phyloP scores from a whole-genome alignment of 37 sponge, comb jelly and placozoan genomes.

The Agelas oroides region DNA sequence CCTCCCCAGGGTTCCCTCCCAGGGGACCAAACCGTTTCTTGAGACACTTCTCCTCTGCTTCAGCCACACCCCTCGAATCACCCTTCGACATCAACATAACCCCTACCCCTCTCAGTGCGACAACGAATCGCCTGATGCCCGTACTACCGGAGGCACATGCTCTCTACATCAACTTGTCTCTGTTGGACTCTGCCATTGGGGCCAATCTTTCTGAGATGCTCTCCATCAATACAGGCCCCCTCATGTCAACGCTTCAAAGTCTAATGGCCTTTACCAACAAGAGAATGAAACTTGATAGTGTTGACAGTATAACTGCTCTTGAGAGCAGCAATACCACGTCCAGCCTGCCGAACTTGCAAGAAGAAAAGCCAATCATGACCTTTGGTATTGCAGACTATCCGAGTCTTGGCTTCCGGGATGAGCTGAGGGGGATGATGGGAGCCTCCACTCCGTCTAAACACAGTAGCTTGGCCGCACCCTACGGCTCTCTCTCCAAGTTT shows the following conservation, averaged over 20 bases:
- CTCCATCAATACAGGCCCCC: slow-evolving; percentile 20
- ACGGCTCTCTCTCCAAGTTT: slow-evolving; percentile 28
- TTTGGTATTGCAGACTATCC: slow-evolving; percentile 69
- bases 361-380: slow-evolving; percentile 72
- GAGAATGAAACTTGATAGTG: slow-evolving; percentile 64
- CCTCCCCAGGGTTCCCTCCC: slow-evolving; percentile 49
- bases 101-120: slow-evolving; percentile 65
- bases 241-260: slow-evolving; percentile 33
- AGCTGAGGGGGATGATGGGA: slow-evolving; percentile 2
- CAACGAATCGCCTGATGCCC: slow-evolving; percentile 58
- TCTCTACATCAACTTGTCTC: slow-evolving; percentile 63
- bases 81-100: slow-evolving; percentile 61
- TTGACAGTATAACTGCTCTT: slow-evolving; percentile 2
- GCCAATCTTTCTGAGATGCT: slow-evolving; percentile 46
- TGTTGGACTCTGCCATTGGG: slow-evolving; percentile 68
- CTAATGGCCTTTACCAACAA: slow-evolving; percentile 12
- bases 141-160: slow-evolving; percentile 77
- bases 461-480: slow-evolving; percentile 8
- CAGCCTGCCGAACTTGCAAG: slow-evolving; percentile 34
- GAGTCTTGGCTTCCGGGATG: slow-evolving; percentile 65
- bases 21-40: slow-evolving; percentile 9
- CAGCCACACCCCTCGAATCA: slow-evolving; percentile 70
- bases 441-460: not conserved
- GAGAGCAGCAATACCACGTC: not conserved
- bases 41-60: not conserved